A percentile compares a stretch with the other conserved stretches of the same genome.
These are phyloP conservation scores for Neodiprion virginianus DNA, from an alignment of 1,140 invertebrate species.

Conservation along the genomic window DNA sequence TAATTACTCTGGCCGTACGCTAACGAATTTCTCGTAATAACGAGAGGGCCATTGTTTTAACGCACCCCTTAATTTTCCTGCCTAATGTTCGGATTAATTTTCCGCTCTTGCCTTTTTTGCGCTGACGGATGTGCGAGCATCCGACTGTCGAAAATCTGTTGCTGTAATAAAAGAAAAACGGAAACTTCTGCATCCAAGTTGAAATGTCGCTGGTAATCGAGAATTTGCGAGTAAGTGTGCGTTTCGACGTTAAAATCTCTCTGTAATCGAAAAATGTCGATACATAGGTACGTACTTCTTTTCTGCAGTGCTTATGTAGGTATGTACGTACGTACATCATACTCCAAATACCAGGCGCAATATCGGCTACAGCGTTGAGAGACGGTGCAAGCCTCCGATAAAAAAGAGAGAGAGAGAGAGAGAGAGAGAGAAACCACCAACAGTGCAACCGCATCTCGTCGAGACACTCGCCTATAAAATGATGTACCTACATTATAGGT, in stretches of 20 bases:
- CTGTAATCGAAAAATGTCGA: no score
- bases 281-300: neutral
- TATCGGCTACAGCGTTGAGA: neutral
- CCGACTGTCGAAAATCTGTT: no score
- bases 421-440: no score
- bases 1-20: neutral
- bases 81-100: constrained; percentile 54
- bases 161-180: neutral
- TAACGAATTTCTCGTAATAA: constrained; percentile 2
- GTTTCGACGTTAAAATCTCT: no score
- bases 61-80: constrained; percentile 48
- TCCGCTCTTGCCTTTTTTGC: constrained; percentile 35
- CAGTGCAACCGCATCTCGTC: neutral
- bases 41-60: neutral
- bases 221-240: no score
- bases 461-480: constrained; percentile 18
- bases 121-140: neutral
- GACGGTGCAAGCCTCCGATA: neutral
- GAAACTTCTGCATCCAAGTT: neutral
- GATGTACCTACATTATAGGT: neutral
- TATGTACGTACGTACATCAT: no score
- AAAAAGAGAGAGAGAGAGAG: neutral
- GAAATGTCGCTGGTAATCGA: no score
- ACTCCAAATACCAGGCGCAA: neutral
- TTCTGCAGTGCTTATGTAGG: neutral